A percentile compares a stretch with the other conserved stretches of the same genome.
Conservation (phyloP, 2,888 invertebrate species). For the Cremastinae sp. region DNA sequence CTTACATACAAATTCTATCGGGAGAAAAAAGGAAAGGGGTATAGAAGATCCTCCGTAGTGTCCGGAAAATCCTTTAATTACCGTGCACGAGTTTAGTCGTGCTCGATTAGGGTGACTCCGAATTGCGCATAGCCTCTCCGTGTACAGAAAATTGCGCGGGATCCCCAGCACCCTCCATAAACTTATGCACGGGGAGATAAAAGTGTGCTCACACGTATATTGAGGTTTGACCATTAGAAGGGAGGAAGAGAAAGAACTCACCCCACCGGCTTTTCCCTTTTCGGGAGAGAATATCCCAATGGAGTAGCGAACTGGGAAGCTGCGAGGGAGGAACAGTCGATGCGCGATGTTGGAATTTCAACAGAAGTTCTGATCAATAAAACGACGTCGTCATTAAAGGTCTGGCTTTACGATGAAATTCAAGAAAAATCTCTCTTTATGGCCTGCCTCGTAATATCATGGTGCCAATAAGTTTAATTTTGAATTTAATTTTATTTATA, state of each 20-base stretch:
- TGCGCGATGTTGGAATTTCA: conserved; percentile 69
- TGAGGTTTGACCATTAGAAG: conserved; percentile 48
- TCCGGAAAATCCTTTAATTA: conserved; percentile 62
- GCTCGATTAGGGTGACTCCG: conserved; percentile 59
- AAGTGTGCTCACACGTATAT: not conserved
- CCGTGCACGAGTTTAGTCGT: conserved; percentile 54
- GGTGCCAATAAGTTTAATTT: no score
- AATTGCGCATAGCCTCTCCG: conserved; percentile 36
- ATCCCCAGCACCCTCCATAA: conserved; percentile 6
- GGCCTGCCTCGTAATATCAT: not conserved
- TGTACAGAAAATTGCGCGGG: not conserved
- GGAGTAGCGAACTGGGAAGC: conserved; percentile 14
- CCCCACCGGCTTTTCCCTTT: conserved; percentile 29
- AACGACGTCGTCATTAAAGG: conserved; percentile 71
- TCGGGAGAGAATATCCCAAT: conserved; percentile 21
- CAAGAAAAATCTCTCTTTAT: conserved; percentile 12
- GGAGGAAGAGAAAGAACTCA: not conserved
- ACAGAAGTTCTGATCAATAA: conserved; percentile 72
- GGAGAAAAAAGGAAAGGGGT: conserved; percentile 5
- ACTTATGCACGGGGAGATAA: not conserved
- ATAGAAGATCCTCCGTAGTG: conserved; percentile 6
- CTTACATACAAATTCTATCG: no score
- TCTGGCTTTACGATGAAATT: conserved; percentile 66
- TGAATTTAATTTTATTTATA: no score
- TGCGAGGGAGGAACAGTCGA: conserved; percentile 50